phyloP scores from a whole-genome alignment of 2,797 vertebrate genomes.

The Poeciliopsis turneri region DNA sequence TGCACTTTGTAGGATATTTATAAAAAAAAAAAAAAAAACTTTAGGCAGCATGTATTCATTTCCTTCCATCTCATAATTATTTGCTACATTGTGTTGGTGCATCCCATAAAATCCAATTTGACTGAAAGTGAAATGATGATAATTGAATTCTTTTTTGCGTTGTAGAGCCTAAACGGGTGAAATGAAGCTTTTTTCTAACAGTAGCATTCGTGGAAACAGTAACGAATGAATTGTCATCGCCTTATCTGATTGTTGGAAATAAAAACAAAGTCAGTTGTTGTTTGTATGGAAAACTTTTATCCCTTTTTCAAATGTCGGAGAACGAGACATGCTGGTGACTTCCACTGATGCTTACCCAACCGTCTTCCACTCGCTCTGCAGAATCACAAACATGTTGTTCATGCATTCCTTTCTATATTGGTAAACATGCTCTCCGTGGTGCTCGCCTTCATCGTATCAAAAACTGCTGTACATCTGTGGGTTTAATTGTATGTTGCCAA shows the following conservation, averaged over 20 bases:
- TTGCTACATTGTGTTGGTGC: neutral
- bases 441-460: neutral
- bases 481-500: neutral
- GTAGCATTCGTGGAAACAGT: neutral
- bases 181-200: neutral
- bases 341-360: neutral
- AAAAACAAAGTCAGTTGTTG: neutral
- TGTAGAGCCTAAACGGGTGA: neutral
- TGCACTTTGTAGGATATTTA: neutral
- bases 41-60: neutral
- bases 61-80: neutral
- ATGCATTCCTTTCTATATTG: neutral
- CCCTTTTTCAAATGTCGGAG: neutral
- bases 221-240: neutral
- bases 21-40: neutral
- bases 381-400: neutral
- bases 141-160: neutral
- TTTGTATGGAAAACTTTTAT: neutral
- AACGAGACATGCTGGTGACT: neutral
- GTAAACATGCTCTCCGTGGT: neutral
- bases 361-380: neutral
- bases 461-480: neutral
- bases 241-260: neutral
- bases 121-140: neutral
- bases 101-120: neutral